These are phyloP conservation scores for Hemithea aestivaria DNA, from an alignment of 2,888 invertebrate species.

Conservation along the genomic window DNA sequence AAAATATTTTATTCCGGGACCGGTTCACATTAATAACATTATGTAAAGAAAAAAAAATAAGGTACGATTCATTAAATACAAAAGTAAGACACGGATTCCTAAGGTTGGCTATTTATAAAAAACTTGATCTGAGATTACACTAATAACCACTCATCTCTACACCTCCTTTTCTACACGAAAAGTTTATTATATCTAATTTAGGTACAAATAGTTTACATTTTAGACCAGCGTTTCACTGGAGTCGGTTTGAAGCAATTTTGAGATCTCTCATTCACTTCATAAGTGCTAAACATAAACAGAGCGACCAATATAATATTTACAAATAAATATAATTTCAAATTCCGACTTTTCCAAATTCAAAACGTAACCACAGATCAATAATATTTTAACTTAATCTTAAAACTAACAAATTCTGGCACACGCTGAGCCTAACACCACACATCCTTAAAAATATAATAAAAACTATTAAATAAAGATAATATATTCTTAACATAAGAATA, in stretches of 20 bases:
- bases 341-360: too few species aligned
- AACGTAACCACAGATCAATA: constrained; percentile 57
- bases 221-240: constrained; percentile 13
- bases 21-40: constrained; percentile 65
- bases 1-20: constrained; percentile 60
- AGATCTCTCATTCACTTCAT: constrained; percentile 17
- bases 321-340: constrained; percentile 9
- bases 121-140: constrained; percentile 57
- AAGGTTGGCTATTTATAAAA: constrained; percentile 26
- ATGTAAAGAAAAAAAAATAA: constrained; percentile 62
- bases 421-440: constrained; percentile 47
- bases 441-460: constrained; percentile 30
- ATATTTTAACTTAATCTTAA: constrained; percentile 34
- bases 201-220: constrained; percentile 28
- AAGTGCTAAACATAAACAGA: constrained; percentile 3
- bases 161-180: constrained; percentile 14
- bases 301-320: constrained; percentile 13
- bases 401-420: constrained; percentile 62
- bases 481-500: constrained; percentile 76
- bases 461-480: constrained; percentile 58
- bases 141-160: constrained; percentile 32
- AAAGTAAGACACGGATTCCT: constrained; percentile 56
- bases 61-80: constrained; percentile 60
- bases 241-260: constrained; percentile 20
- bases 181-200: constrained; percentile 27